Conservation (phyloP, 53 echinoderm and acorn worm species). For the Echinometra lucunter region DNA sequence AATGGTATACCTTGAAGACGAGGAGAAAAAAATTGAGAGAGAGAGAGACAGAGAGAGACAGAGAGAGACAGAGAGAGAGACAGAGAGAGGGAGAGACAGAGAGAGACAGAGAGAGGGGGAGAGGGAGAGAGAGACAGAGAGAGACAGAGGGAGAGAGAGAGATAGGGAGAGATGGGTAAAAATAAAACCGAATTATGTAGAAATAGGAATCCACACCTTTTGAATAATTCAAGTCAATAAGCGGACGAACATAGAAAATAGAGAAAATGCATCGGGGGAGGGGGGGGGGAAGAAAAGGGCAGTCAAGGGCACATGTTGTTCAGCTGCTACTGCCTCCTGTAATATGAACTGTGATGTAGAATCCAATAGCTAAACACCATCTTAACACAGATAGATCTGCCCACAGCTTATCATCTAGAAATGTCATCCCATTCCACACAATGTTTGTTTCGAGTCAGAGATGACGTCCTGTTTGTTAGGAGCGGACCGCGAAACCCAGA, state of each 20-base stretch:
- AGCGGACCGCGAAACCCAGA: slow-evolving; percentile 15
- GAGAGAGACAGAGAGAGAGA: too few species aligned
- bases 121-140: too few species aligned
- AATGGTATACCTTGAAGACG: too few species aligned
- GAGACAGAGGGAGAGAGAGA: neutral
- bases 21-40: too few species aligned
- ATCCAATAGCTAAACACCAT: neutral
- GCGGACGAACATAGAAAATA: too few species aligned
- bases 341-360: neutral
- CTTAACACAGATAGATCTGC: neutral
- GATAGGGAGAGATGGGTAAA: neutral
- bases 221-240: too few species aligned
- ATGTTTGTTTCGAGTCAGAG: neutral
- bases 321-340: neutral
- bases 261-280: neutral
- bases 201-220: too few species aligned
- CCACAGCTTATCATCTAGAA: neutral
- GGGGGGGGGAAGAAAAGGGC: too few species aligned
- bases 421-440: neutral
- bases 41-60: too few species aligned
- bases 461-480: neutral
- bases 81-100: too few species aligned
- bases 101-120: too few species aligned
- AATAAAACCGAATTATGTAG: neutral
- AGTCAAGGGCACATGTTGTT: neutral